Percentiles rank a stretch among this genome's conserved stretches.
Conservation (phyloP, 2,888 invertebrate species). For the Ophioninae sp. region DNA sequence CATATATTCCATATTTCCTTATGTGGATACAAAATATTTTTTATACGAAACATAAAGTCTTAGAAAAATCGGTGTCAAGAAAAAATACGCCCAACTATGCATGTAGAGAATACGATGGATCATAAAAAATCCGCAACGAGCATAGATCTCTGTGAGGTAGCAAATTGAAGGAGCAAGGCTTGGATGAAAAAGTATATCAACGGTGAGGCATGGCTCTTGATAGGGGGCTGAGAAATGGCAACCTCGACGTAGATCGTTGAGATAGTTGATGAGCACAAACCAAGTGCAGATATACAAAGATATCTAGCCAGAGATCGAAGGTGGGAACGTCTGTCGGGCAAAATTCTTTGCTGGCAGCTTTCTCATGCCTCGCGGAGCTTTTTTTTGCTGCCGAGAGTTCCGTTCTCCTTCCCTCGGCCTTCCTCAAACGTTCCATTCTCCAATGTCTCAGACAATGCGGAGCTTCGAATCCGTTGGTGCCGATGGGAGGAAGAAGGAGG, state of each 20-base stretch:
- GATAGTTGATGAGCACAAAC: conserved; percentile 71
- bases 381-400: conserved; percentile 57
- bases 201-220: conserved; percentile 73
- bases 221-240: conserved; percentile 74
- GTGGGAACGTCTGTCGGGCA: conserved; percentile 50
- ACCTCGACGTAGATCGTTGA: conserved; percentile 78
- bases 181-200: conserved; percentile 73
- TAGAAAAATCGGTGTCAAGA: too few species aligned
- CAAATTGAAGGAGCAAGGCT: neutral
- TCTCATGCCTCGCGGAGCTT: conserved; percentile 49
- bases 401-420: neutral
- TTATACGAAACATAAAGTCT: too few species aligned
- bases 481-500: neutral
- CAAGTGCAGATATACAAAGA: conserved; percentile 26
- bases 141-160: too few species aligned
- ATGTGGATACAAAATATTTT: too few species aligned
- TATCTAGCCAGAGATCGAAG: conserved; percentile 11
- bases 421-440: conserved; percentile 38
- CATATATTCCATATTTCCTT: too few species aligned
- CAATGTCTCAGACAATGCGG: conserved; percentile 49
- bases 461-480: conserved; percentile 29
- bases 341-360: conserved; percentile 64
- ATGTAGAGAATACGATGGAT: too few species aligned
- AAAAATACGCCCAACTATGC: too few species aligned
- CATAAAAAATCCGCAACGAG: too few species aligned